Base-by-base conservation (phyloP, 2,888 invertebrate species). In the Labia minor region DNA sequence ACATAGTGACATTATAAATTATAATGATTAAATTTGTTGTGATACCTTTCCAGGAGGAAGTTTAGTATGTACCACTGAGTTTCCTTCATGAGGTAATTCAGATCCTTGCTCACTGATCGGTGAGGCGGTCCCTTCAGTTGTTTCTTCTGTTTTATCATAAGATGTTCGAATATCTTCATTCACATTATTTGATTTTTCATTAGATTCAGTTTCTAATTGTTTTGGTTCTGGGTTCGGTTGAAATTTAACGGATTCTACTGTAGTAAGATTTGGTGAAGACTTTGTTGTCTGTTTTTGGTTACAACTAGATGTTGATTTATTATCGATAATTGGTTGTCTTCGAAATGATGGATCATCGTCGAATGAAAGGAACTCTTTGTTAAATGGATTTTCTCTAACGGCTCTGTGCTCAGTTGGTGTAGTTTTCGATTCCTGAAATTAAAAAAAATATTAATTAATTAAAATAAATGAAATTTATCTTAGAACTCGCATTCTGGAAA, bases 41-140 rank as follows among this genome's bases (percentile, higher is more conserved):
- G 33, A 69, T 72, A 87, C 88, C 81, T 88, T 87, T 69, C 87
- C 89, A n/a, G 87, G 84, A 18, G 87, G 85, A 70, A 88, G 75
- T 72, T 86, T 85, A 1, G 86, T 85, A 73, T 83, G 85, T 63
- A 87, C 84, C 65, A 85, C 78, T 49, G 82, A 81, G 64, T 79
- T 80, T 65, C 83, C 83, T 72, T 86, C 85, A 3, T 80, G 80
- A 0, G 83, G 79, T n/a, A 82, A 81, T 37, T 83, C 82, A 65
- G 33, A 8, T 33, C 33, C 33, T 33, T 6, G 33, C 33, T 33
- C 33, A 33, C 33, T 33, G 6, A 8, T 11, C 11, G 33, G 11
- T 8, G 33, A 11, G 11, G 6, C 11, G 6, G 33, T 33, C 11
- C 6, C 6, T 33, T 33, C 33, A 8, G 6, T 11, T 33, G 33